phyloP scores from a whole-genome alignment of 1,140 invertebrate genomes.

The Gonioctena quinquepunctata region DNA sequence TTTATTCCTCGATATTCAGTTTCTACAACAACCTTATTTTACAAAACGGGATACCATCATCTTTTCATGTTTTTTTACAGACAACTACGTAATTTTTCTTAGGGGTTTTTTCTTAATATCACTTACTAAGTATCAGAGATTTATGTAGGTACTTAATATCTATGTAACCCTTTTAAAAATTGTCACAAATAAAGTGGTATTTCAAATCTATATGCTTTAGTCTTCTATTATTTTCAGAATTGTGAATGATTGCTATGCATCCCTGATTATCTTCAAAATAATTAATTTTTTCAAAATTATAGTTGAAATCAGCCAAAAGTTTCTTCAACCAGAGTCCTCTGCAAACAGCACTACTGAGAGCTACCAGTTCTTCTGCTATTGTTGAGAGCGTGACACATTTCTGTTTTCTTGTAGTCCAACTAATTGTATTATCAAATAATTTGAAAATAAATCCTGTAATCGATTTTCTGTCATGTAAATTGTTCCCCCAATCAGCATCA shows the following conservation, averaged over 20 bases:
- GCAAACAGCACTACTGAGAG: constrained; percentile 25
- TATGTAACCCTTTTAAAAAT: constrained; percentile 21
- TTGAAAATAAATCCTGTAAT: constrained; percentile 42
- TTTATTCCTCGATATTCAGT: no score
- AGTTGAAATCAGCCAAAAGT: constrained; percentile 40
- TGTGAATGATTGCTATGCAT: constrained; percentile 49
- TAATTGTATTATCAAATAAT: constrained; percentile 37
- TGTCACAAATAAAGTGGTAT: constrained; percentile 30
- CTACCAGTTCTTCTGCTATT: constrained; percentile 60
- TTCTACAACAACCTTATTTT: no score
- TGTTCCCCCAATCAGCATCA: constrained; percentile 36
- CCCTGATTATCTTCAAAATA: constrained; percentile 47
- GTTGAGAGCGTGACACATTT: constrained; percentile 25
- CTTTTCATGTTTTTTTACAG: no score
- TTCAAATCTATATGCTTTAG: constrained; percentile 46
- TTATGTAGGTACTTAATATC: constrained; percentile 21
- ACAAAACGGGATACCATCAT: no score
- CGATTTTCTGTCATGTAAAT: constrained; percentile 40
- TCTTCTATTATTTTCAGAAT: constrained; percentile 40
- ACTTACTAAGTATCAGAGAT: no score
- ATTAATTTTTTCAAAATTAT: constrained; percentile 5
- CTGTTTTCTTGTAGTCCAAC: constrained; percentile 33
- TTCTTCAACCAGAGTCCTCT: constrained; percentile 40
- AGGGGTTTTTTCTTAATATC: no score
- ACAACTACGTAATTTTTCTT: no score